Conservation (phyloP, 2,888 invertebrate species). For the Stenodema calcarata region DNA sequence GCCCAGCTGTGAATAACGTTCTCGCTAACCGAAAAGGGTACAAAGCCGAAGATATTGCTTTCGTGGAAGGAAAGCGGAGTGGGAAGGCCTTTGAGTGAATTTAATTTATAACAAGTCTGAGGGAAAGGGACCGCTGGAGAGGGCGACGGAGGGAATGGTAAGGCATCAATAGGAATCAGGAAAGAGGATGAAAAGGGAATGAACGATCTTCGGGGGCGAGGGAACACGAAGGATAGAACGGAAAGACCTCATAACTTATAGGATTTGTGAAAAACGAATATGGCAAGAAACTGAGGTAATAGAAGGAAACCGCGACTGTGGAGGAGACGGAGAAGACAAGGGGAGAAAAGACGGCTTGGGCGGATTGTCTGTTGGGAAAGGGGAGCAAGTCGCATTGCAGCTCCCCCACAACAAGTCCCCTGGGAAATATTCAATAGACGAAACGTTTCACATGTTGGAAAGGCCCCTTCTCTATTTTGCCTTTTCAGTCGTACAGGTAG, state of each 20-base stretch:
- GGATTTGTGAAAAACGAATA: constrained; percentile 31
- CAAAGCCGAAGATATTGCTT: constrained; percentile 15
- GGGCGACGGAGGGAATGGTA: not conserved
- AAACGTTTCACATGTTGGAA: not conserved
- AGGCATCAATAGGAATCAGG: constrained; percentile 6
- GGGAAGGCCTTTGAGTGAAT: constrained; percentile 5
- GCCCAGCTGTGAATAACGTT: not conserved
- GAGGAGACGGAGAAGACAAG: not conserved
- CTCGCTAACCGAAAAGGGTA: not conserved
- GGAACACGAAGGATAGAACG: not conserved
- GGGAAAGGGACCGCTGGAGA: not conserved
- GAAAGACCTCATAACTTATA: not conserved
- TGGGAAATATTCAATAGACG: constrained; percentile 7
- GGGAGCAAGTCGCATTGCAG: constrained; percentile 4
- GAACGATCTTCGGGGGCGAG: not conserved
- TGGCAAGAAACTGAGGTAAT: constrained; percentile 15
- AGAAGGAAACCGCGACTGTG: constrained; percentile 1
- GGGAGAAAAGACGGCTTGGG: not conserved
- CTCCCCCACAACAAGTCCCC: not conserved
- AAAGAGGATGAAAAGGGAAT: constrained; percentile 16
- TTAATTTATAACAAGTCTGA: constrained; percentile 4
- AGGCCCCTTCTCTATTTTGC: not conserved
- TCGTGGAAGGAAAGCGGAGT: not conserved
- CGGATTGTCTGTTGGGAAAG: not conserved
- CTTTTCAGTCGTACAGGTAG: not conserved